Evolutionary conservation across 2,113 vertebrate genomes (phyloP).

Genomic region (Eudyptes chrysolophus): DNA sequence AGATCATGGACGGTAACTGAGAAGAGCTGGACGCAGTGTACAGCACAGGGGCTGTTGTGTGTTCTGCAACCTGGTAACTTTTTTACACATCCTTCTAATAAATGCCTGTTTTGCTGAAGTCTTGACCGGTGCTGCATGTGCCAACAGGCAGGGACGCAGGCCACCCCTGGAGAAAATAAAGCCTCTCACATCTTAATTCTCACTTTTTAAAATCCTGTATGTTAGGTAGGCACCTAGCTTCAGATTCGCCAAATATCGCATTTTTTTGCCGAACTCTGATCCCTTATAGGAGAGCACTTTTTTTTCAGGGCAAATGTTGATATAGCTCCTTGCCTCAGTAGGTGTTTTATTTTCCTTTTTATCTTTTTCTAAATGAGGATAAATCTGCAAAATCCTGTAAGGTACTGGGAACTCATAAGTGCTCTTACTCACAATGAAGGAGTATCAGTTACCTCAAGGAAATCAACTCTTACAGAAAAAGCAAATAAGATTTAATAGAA

Average conservation of each 20-base stretch:
- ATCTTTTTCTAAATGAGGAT: neutral
- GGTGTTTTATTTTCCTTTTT: neutral
- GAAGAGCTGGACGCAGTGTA: neutral
- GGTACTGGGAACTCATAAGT: neutral
- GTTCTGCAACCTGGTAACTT: neutral
- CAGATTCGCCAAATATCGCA: fast-evolving
- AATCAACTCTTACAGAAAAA: neutral
- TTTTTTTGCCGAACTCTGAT: neutral
- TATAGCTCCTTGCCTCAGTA: neutral
- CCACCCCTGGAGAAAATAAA: neutral
- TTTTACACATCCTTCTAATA: neutral
- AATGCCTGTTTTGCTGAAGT: neutral
- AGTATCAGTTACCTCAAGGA: neutral
- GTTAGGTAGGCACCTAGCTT: neutral
- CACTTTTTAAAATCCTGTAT: neutral
- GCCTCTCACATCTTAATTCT: neutral
- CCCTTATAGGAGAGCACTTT: neutral
- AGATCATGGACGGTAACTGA: neutral
- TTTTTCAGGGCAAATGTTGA: neutral
- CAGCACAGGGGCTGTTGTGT: too few relatives aligned
- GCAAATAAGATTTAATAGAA: neutral
- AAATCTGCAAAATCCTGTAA: neutral
- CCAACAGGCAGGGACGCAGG: neutral
- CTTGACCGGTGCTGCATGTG: neutral
- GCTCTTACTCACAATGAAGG: neutral